Conservation (phyloP, 2,113 vertebrate species). For the Rattus rattus region DNA sequence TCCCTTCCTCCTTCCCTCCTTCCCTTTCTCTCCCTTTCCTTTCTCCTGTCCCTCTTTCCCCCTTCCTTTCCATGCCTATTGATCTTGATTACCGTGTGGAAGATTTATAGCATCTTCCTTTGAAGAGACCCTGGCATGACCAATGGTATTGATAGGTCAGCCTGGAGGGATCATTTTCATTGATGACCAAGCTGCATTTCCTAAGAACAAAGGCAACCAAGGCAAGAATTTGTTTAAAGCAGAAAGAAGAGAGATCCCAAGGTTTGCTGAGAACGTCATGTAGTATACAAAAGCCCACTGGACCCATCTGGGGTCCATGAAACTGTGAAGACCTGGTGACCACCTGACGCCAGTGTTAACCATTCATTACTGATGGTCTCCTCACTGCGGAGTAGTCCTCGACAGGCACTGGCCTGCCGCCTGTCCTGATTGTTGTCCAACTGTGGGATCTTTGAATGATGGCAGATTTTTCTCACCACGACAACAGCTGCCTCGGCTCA, state of each 20-base stretch:
- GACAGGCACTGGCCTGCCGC: constrained; percentile 57
- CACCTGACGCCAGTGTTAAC: not conserved
- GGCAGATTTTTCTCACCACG: not conserved
- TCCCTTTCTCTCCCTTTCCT: not conserved
- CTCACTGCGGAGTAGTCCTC: constrained; percentile 60
- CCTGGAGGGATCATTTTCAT: constrained; percentile 40
- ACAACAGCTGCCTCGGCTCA: constrained; percentile 33
- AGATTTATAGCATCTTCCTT: constrained; percentile 37
- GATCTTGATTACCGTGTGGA: constrained; percentile 38
- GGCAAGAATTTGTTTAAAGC: not conserved
- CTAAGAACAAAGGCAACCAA: constrained; percentile 1
- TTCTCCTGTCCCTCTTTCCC: not conserved
- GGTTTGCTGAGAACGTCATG: not conserved
- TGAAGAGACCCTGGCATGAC: not conserved
- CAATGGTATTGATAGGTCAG: constrained; percentile 10
- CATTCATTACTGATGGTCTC: constrained; percentile 55
- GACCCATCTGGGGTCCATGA: not conserved
- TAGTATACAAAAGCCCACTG: not conserved
- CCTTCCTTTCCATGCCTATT: not conserved
- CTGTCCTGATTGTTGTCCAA: constrained; percentile 54
- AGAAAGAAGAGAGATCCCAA: not conserved
- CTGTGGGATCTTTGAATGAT: constrained; percentile 6
- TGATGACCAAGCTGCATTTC: constrained; percentile 22
- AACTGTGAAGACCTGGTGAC: not conserved
- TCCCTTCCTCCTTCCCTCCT: not conserved